Percentiles rank a stretch among this genome's conserved stretches.
Conservation (phyloP, 2,888 invertebrate genomes). For the Griposia aprilina region DNA sequence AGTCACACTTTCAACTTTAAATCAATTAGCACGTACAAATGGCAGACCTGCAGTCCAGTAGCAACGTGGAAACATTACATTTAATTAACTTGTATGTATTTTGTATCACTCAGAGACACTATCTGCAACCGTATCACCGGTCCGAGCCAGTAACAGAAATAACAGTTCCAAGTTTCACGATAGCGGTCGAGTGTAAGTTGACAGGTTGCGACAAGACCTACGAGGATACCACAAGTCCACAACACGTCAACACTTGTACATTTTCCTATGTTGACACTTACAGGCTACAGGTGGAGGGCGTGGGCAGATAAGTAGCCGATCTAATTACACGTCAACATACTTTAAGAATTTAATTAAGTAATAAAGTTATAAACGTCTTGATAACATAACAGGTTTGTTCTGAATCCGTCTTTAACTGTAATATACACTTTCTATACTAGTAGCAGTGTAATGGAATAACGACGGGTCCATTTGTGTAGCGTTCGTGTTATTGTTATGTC, state of each 20-base stretch:
- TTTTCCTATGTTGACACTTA: slow-evolving; percentile 38
- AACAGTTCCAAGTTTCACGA: slow-evolving; percentile 43
- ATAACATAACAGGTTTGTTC: slow-evolving; percentile 13
- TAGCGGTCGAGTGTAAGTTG: slow-evolving; percentile 22
- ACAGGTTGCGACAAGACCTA: slow-evolving; percentile 38
- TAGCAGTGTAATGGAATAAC: slow-evolving; percentile 2
- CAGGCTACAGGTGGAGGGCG: slow-evolving; percentile 1
- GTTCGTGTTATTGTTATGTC: slow-evolving; percentile 30
- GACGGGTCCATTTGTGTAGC: not conserved
- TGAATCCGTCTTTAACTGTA: not conserved
- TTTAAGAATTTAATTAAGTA: slow-evolving; percentile 24
- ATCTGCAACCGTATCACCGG: slow-evolving; percentile 32
- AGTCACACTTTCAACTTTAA: not conserved
- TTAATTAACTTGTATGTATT: slow-evolving; percentile 49
- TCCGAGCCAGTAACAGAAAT: slow-evolving; percentile 19
- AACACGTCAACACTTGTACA: not conserved
- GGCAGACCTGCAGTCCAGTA: not conserved
- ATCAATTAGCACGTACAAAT: slow-evolving; percentile 8
- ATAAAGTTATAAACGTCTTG: slow-evolving; percentile 2
- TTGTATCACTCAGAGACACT: slow-evolving; percentile 33
- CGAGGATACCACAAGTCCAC: slow-evolving; percentile 7
- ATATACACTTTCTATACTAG: slow-evolving; percentile 10
- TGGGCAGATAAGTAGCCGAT: slow-evolving; percentile 38
- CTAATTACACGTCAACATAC: slow-evolving; percentile 10
- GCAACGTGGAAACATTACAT: slow-evolving; percentile 22